These are phyloP conservation scores for Proteles cristata DNA, from an alignment of 2,113 vertebrate species.

Conservation along the genomic window DNA sequence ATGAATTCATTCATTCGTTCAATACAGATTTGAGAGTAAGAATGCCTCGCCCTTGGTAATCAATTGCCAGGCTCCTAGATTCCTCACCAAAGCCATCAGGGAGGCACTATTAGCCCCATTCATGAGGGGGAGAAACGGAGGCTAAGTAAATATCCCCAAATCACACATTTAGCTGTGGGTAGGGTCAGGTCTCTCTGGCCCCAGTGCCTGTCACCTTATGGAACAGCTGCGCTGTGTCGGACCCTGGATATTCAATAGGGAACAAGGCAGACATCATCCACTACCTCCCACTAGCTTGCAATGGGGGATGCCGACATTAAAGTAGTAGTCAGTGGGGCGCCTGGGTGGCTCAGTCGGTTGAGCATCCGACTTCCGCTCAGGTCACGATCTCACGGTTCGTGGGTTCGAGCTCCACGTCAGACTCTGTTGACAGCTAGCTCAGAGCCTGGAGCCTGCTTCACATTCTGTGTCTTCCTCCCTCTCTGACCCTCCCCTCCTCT, in stretches of 20 bases:
- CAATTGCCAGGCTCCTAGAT: not conserved
- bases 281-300: not conserved
- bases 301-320: not conserved
- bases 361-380: no score
- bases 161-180: not conserved
- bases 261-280: not conserved
- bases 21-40: not conserved
- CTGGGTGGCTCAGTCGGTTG: no score
- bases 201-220: not conserved
- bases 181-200: not conserved
- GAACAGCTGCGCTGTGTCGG: not conserved
- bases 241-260: rapidly evolving
- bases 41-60: not conserved
- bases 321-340: not conserved
- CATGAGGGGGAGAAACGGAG: not conserved
- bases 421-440: no score
- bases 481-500: no score
- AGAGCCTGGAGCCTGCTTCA: no score
- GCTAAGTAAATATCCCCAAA: not conserved
- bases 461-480: no score
- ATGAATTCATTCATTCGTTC: not conserved
- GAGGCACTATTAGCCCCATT: not conserved
- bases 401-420: no score
- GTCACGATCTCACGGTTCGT: no score
- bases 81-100: not conserved